Evolutionary conservation across 2,888 invertebrate species (phyloP).

Genomic region (Teleiodes luculella): DNA sequence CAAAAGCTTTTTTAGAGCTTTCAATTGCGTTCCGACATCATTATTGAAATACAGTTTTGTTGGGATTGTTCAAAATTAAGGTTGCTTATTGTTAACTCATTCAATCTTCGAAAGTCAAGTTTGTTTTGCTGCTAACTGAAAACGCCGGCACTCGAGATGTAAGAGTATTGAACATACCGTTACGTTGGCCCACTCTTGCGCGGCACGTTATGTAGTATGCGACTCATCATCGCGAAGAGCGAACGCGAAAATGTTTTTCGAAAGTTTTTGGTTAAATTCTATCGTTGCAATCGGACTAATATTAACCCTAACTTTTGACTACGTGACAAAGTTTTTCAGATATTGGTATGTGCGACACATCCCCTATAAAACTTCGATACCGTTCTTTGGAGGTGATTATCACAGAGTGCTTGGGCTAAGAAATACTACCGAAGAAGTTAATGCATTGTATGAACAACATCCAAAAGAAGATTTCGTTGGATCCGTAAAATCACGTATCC

Average conservation of each 20-base stretch:
- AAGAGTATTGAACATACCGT: constrained; percentile 41
- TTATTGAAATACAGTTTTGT: background rate
- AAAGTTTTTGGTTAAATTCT: constrained; percentile 64
- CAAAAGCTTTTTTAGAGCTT: background rate
- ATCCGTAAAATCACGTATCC: constrained; percentile 63
- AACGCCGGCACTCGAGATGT: constrained; percentile 4
- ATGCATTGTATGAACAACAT: constrained; percentile 48
- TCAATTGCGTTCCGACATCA: background rate
- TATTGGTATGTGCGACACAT: constrained; percentile 71
- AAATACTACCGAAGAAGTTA: constrained; percentile 58
- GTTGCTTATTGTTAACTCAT: background rate
- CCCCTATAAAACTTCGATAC: constrained; percentile 56
- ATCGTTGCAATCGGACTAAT: constrained; percentile 49
- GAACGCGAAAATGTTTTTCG: constrained; percentile 70
- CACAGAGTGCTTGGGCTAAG: constrained; percentile 56
- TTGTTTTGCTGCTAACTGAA: constrained; percentile 1
- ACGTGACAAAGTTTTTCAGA: constrained; percentile 70
- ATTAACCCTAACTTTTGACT: constrained; percentile 60
- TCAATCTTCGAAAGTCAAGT: constrained; percentile 13
- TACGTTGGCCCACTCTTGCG: constrained; percentile 60
- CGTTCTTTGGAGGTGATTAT: constrained; percentile 66
- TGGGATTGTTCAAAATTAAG: background rate
- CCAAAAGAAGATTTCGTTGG: constrained; percentile 61
- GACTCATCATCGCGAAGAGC: constrained; percentile 43
- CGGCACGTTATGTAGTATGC: constrained; percentile 38